phyloP scores from a whole-genome alignment of 2,113 vertebrate species.

The Nannobrachium achirus region DNA sequence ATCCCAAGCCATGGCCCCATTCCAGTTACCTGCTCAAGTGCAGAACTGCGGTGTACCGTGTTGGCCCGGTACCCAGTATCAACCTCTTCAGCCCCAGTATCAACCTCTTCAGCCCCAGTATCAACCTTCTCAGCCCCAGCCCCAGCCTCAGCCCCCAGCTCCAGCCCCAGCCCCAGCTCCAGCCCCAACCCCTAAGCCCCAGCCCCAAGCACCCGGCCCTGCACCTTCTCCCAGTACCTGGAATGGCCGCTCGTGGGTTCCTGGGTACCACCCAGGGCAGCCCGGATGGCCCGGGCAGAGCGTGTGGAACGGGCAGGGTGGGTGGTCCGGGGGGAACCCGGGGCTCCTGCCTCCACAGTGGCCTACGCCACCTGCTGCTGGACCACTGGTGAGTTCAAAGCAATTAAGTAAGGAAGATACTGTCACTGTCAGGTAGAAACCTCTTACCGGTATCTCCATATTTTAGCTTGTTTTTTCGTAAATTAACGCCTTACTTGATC shows the following conservation, averaged over 20 bases:
- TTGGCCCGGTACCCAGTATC: background rate
- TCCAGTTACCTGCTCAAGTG: too few relatives aligned
- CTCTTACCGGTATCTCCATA: too few relatives aligned
- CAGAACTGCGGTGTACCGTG: too few relatives aligned
- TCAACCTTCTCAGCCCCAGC: background rate
- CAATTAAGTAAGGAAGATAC: background rate
- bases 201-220: constrained; percentile 25
- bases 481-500: too few relatives aligned
- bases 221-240: too few relatives aligned
- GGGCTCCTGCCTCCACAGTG: constrained; percentile 57
- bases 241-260: constrained; percentile 72
- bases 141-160: background rate
- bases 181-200: constrained; percentile 32
- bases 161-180: constrained; percentile 8
- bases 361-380: constrained; percentile 70
- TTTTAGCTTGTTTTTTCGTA: too few relatives aligned
- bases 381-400: constrained; percentile 71
- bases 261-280: constrained; percentile 77
- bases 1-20: background rate
- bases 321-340: constrained; percentile 77
- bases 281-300: constrained; percentile 81
- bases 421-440: background rate
- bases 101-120: background rate
- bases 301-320: constrained; percentile 80
- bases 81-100: constrained; percentile 6